Evolutionary conservation across 2,797 vertebrate species (phyloP).

Genomic region (Ptychadena robeensis): DNA sequence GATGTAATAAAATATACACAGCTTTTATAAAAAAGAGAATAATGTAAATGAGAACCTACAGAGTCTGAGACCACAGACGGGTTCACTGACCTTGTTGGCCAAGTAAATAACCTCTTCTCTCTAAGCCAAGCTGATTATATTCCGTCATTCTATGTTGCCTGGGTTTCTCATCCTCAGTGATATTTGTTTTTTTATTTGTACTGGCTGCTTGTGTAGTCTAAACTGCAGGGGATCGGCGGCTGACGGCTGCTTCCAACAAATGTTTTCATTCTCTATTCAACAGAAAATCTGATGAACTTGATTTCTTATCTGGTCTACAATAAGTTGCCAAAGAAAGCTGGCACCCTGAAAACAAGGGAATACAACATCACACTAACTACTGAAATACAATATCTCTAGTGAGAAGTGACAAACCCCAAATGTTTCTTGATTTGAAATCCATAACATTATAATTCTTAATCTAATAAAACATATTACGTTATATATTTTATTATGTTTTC

Average conservation of each 20-base stretch:
- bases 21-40: not conserved
- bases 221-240: not conserved
- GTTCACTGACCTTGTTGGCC: not conserved
- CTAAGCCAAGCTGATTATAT: not conserved
- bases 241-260: conserved; percentile 13
- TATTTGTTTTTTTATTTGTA: conserved; percentile 8
- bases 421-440: too few relatives aligned
- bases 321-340: conserved; percentile 34
- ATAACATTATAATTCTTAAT: too few relatives aligned
- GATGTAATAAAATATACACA: not conserved
- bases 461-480: too few relatives aligned
- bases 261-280: conserved; percentile 16
- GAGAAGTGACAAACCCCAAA: not conserved
- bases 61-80: not conserved
- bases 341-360: conserved; percentile 2
- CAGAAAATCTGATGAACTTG: conserved; percentile 16
- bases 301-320: not conserved
- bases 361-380: not conserved
- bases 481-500: too few relatives aligned
- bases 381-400: not conserved
- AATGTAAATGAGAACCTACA: not conserved
- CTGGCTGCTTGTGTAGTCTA: conserved; percentile 4
- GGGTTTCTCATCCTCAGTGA: not conserved
- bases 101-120: not conserved
- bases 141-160: not conserved